phyloP scores from a whole-genome alignment of 2,888 invertebrate species.

The Netelia inedita region DNA sequence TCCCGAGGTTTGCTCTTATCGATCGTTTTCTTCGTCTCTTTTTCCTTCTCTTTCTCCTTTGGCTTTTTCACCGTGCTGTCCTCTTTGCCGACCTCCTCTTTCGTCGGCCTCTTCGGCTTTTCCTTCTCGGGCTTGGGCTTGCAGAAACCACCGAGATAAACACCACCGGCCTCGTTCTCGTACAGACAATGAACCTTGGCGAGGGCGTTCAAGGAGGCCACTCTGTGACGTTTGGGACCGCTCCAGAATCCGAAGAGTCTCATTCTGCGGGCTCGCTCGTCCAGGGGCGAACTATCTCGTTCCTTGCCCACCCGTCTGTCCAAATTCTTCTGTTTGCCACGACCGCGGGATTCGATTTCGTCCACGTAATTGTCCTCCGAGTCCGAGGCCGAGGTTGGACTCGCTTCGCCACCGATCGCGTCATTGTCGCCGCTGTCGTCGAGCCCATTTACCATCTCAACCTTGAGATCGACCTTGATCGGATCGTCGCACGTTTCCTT shows the following conservation, averaged over 20 bases:
- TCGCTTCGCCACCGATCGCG: constrained; percentile 66
- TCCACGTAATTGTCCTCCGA: constrained; percentile 80
- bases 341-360: constrained; percentile 82
- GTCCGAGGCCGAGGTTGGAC: constrained; percentile 69
- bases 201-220: constrained; percentile 95
- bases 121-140: constrained; percentile 86
- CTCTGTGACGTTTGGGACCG: constrained; percentile 93
- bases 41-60: constrained; percentile 69
- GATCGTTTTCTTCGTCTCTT: constrained; percentile 75
- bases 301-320: constrained; percentile 58
- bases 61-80: constrained; percentile 62
- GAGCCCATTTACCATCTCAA: constrained; percentile 71
- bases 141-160: constrained; percentile 87
- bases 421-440: constrained; percentile 60
- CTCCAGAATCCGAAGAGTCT: constrained; percentile 90
- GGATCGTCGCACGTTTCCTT: constrained; percentile 74
- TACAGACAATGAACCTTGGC: constrained; percentile 97
- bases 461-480: constrained; percentile 76
- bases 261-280: constrained; percentile 85
- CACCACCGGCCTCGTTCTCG: constrained; percentile 93
- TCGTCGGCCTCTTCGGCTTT: constrained; percentile 85
- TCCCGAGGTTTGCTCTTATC: constrained; percentile 76
- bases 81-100: constrained; percentile 82
- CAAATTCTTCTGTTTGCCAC: constrained; percentile 84
- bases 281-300: constrained; percentile 77